phyloP scores from a whole-genome alignment of 2,113 vertebrate species.

The Spheniscus mendiculus region DNA sequence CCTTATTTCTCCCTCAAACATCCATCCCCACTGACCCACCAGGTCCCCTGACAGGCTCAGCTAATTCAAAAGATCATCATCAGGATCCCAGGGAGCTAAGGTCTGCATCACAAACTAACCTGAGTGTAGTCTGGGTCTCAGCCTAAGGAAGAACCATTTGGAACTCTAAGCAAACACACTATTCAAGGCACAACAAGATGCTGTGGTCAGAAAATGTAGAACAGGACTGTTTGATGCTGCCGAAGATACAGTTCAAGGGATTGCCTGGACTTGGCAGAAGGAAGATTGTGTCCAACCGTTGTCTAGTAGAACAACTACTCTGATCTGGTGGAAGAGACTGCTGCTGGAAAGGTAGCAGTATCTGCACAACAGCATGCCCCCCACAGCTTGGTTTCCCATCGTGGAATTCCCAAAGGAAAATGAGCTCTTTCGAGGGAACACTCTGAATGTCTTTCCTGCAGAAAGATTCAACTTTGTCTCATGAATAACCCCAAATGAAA shows the following conservation, averaged over 20 bases:
- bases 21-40: neutral
- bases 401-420: neutral
- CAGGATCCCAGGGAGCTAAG: neutral
- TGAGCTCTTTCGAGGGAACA: neutral
- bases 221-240: neutral
- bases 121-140: fast-evolving
- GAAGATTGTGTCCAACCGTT: neutral
- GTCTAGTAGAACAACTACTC: neutral
- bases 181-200: neutral
- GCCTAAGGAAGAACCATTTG: neutral
- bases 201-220: neutral
- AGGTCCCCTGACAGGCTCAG: neutral
- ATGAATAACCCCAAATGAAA: neutral
- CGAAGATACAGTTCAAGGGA: neutral
- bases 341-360: neutral
- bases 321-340: neutral
- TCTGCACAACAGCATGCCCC: neutral
- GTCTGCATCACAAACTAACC: neutral
- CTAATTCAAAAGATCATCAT: neutral
- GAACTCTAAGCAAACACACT: neutral
- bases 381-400: neutral
- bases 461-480: neutral
- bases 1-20: neutral
- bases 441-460: neutral
- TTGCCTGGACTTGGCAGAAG: neutral